Evolutionary conservation across 2,888 invertebrate species (phyloP), one percentile per base, ranked within the genome.

Genomic region (Lepidocyrtoides sp.): DNA sequence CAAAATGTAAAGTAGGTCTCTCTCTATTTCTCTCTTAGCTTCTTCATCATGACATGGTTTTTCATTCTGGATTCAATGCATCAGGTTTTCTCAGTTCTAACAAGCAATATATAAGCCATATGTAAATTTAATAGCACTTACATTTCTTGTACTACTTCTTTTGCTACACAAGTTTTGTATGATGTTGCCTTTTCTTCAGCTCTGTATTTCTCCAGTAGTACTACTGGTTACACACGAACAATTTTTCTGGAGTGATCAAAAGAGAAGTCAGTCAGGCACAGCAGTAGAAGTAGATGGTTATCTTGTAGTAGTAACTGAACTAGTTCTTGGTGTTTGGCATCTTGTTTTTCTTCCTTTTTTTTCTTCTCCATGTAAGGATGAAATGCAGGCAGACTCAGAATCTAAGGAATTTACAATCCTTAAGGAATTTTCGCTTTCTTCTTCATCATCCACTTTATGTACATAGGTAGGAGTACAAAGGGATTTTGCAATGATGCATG

Each of bases 211-310:
- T 63, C 36, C 20, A 12, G 17, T 14, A 20, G 20, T 63, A 63
- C 14, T 36, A 17, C 41, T 32, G 51, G 72, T 83, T 85, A 60
- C 17, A 72, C 60, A 41, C 63, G 41, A 82, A 14, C 66, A 48
- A 51, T 87, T 79, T 79, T 54, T 51, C 54, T 51, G 14, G 63
- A 87, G 51, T 86, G 86, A 79, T 79, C 79, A 87, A 79, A 79
- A 77, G 86, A 20, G 66, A 75, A 77, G 60, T n/a, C 5, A 75
- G 75, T 17, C 10, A 48, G 51, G 44, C 32, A n/a, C n/a, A 54
- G 51, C 10, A 29, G 20, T 48, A 48, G 54, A 54, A n/a, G n/a
- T n/a, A 54, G 54, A 12, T 4, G 41, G 4, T 7, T 7, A 7
- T 41, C 41, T 41, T 7, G 41, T 41, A 60, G 60, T 66, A 60